These are phyloP conservation scores for Drosophila pseudoananassae DNA, from an alignment of 1,140 invertebrate genomes.

Conservation along the genomic window DNA sequence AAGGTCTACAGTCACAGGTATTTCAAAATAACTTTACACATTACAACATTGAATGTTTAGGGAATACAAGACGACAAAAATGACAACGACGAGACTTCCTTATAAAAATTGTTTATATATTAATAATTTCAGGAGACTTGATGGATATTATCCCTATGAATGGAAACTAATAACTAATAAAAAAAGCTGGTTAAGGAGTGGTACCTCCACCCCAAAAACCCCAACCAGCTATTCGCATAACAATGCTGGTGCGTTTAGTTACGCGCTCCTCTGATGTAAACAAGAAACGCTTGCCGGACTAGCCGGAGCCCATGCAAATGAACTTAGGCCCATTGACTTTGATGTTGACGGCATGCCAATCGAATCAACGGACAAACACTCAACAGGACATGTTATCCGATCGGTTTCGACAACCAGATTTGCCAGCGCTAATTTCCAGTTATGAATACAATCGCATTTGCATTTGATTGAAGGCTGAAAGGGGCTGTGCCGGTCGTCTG, in stretches of 20 bases:
- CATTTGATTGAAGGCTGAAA: slow-evolving; percentile 12
- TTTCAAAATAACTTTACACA: no score
- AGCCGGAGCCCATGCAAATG: slow-evolving; percentile 61
- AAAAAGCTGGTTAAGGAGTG: not conserved
- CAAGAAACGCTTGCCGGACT: slow-evolving; percentile 23
- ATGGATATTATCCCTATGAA: not conserved
- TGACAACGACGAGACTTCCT: no score
- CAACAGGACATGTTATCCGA: slow-evolving; percentile 37
- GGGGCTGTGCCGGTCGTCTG: not conserved
- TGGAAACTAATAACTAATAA: not conserved
- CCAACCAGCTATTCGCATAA: slow-evolving; percentile 23
- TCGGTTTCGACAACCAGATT: slow-evolving; percentile 67
- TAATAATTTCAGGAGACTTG: no score
- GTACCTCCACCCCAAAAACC: not conserved
- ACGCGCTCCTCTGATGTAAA: slow-evolving; percentile 24
- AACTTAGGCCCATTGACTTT: slow-evolving; percentile 55
- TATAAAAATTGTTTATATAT: no score
- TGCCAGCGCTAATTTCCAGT: slow-evolving; percentile 67
- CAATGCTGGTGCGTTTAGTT: slow-evolving; percentile 50
- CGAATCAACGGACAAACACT: slow-evolving; percentile 55
- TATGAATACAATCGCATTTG: slow-evolving; percentile 53
- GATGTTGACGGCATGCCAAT: slow-evolving; percentile 54
- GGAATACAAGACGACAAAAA: no score
- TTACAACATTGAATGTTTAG: no score
- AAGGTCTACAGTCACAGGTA: no score